Evolutionary conservation across 2,797 vertebrate species (phyloP).

Genomic region (Sebastes jordani): DNA sequence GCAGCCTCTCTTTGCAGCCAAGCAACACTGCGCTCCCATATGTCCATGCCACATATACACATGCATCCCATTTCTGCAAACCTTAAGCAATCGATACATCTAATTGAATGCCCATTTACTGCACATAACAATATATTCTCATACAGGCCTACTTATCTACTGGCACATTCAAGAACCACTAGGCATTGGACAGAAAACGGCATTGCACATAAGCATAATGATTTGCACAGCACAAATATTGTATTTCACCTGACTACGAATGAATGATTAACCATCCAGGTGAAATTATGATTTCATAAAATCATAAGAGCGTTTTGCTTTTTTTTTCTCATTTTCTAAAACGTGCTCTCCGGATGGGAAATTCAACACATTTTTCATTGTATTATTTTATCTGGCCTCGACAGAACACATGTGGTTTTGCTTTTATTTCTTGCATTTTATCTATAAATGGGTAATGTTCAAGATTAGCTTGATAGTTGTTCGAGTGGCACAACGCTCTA

Average conservation of each 20-base stretch:
- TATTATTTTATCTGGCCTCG: neutral
- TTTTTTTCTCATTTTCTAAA: neutral
- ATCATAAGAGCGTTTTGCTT: neutral
- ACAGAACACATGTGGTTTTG: neutral
- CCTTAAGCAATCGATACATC: neutral
- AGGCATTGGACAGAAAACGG: neutral
- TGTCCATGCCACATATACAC: slow-evolving; percentile 88
- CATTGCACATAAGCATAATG: neutral
- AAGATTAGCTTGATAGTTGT: neutral
- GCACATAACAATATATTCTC: neutral
- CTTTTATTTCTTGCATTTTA: neutral
- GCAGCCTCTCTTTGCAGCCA: slow-evolving; percentile 88
- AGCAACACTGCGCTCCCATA: slow-evolving; percentile 87
- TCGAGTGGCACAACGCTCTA: neutral
- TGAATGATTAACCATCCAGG: neutral
- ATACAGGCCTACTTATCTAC: neutral
- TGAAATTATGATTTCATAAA: neutral
- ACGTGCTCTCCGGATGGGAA: neutral
- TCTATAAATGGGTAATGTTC: neutral
- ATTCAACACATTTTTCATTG: neutral
- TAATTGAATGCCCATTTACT: neutral
- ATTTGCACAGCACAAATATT: neutral
- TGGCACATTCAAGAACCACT: neutral
- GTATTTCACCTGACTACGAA: neutral
- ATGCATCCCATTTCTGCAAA: slow-evolving; percentile 70